A percentile compares a stretch with the other conserved stretches of the same genome.
Conservation (phyloP, 2,888 invertebrate species). For the Kuschelorhynchus macadamiae region DNA sequence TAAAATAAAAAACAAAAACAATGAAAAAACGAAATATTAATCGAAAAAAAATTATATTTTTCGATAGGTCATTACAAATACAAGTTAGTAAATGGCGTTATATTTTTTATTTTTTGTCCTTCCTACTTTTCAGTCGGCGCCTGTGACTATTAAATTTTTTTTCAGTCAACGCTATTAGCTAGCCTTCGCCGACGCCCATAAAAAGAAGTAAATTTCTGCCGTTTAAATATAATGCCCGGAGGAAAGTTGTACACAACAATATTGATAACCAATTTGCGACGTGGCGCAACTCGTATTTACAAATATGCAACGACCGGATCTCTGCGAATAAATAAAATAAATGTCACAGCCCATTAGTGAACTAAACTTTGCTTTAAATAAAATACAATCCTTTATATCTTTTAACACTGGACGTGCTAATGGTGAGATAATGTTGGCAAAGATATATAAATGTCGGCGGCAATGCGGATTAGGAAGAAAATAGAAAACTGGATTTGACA, state of each 20-base stretch:
- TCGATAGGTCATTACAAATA: too few relatives aligned
- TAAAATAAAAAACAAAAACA: too few relatives aligned
- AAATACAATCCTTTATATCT: constrained; percentile 29
- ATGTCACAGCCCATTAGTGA: constrained; percentile 36
- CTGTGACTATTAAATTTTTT: too few relatives aligned
- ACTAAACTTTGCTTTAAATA: constrained; percentile 38
- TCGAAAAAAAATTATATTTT: too few relatives aligned
- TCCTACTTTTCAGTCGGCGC: too few relatives aligned
- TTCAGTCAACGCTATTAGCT: not conserved
- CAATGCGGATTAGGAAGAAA: constrained; percentile 34
- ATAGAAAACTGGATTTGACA: constrained; percentile 33
- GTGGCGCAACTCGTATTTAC: constrained; percentile 16
- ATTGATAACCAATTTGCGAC: constrained; percentile 22
- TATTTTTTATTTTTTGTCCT: too few relatives aligned
- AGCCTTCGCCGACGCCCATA: too few relatives aligned
- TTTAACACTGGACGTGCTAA: constrained; percentile 36
- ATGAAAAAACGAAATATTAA: too few relatives aligned
- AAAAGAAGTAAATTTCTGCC: not conserved
- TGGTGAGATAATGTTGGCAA: constrained; percentile 32
- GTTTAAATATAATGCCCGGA: not conserved
- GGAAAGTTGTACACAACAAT: not conserved
- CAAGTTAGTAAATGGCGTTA: too few relatives aligned
- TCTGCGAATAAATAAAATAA: constrained; percentile 33
- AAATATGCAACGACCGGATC: constrained; percentile 18
- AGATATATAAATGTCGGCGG: constrained; percentile 26